phyloP scores from a whole-genome alignment of 1,140 invertebrate species.

The Musca domestica region DNA sequence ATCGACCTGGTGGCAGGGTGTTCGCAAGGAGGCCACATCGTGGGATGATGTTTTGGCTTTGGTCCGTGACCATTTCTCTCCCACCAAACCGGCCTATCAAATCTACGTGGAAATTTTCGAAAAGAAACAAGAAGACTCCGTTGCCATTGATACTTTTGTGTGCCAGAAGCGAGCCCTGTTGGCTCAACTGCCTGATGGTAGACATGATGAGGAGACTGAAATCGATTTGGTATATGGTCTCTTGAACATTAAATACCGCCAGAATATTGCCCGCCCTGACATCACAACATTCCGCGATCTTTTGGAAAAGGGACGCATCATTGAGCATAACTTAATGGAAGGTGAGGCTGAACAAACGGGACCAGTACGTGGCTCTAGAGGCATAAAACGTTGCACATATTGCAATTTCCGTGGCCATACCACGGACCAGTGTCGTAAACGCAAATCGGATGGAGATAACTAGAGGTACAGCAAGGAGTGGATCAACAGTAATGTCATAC shows the following conservation, averaged over 20 bases:
- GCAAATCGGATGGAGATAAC: too few species aligned
- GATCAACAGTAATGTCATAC: too few species aligned
- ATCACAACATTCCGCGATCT: slow-evolving; percentile 40
- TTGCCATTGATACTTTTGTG: slow-evolving; percentile 41
- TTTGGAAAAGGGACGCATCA: too few species aligned
- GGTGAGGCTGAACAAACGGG: background rate
- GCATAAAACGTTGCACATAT: too few species aligned
- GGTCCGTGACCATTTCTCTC: slow-evolving; percentile 45
- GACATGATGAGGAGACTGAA: slow-evolving; percentile 48
- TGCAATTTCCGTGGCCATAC: slow-evolving; percentile 22
- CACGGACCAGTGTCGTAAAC: slow-evolving; percentile 19
- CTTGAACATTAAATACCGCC: slow-evolving; percentile 38
- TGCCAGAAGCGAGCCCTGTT: slow-evolving; percentile 47
- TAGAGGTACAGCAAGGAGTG: too few species aligned
- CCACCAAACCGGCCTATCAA: slow-evolving; percentile 46
- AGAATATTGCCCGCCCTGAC: slow-evolving; percentile 43
- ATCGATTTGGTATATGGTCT: slow-evolving; percentile 47
- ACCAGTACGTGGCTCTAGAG: too few species aligned
- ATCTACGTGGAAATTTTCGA: slow-evolving; percentile 48
- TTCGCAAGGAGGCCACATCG: slow-evolving; percentile 49
- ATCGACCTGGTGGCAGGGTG: slow-evolving; percentile 55
- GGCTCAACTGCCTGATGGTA: slow-evolving; percentile 43
- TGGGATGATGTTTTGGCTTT: slow-evolving; percentile 44
- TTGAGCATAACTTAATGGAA: slow-evolving; percentile 32
- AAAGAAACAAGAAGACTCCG: slow-evolving; percentile 29